Evolutionary conservation across 2,888 invertebrate species (phyloP), one percentile per base, ranked within the genome.

Genomic region (Megaustenia siamemsis): DNA sequence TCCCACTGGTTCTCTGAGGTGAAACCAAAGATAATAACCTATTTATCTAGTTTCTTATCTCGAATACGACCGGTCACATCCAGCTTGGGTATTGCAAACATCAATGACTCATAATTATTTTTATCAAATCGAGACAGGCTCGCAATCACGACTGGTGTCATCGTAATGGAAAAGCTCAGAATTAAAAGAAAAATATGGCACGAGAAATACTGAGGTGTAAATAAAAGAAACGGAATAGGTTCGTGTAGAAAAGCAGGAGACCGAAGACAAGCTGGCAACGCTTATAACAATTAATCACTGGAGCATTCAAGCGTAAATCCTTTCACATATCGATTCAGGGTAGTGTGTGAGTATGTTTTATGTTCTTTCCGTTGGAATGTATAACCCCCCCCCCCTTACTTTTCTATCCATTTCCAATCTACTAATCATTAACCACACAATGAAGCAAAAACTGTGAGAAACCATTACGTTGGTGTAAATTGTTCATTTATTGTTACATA

Each of bases 131-230:
- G 40, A 1, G 3, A 12, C 43, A 12, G 71, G 28, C 12, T 4
- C 45, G 45, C 45, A 73, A 73, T 73, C 12, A 73, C 8, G 28
- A 12, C 28, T 43, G 71, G 45, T 6, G n/a, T 73, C 6, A 28
- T 15, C 45, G 15, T 73, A 43, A 73, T 73, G 45, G 43, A 43
- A 45, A 28, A 45, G 12, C 12, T 4, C 0, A 73, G 15, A 73
- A 73, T 73, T n/a, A n/a, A n/a, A n/a, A n/a, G n/a, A 28, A 73
- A 45, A 45, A 45, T 45, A n/a, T 73, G 69, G n/a, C 69, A 43
- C 43, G 40, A 43, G 40, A 40, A 40, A 24, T 15, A 60, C 60
- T 60, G n/a, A 21, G 21, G 21, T 12, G 68, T 68, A 68, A 38
- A 35, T 1, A 35, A 35, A 15, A 15, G 68, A 21, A 68, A 18